Evolutionary conservation across 2,888 invertebrate genomes (phyloP), one percentile per base, ranked within the genome.

Genomic region (Eupsilia transversa): DNA sequence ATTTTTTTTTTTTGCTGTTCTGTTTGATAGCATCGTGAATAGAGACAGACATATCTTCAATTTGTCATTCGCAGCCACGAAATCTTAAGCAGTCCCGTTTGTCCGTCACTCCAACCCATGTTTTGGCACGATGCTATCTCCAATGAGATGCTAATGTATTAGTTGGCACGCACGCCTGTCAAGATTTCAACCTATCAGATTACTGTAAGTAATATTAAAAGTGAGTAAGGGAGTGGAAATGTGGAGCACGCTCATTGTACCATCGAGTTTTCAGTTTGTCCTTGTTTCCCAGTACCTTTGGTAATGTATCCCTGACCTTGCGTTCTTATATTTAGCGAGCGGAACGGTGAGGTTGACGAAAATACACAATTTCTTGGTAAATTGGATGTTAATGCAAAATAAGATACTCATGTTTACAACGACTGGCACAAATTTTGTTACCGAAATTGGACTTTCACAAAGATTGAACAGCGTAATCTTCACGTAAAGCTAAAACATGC

Each of bases 121-220:
- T 86, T 87, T 92, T 93, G 93, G 93, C 93, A 91, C 88, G 92
- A 91, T 91, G 90, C 80, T 92, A 93, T 94, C 92, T 88, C 89
- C 91, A 94, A 95, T 93, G 92, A 93, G 93, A 94, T 94, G 94
- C 91, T 96, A 95, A 95, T 95, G 94, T 94, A 94, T 94, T 93
- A 93, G 91, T 95, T 96, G 96, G 96, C 96, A 95, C 92, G 92
- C 77, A 86, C 86, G 82, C 81, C 87, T 87, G 88, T 91, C 88
- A 90, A 88, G 84, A 89, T 88, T 88, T 88, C 79, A 85, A 85
- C 90, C 92, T 93, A 94, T 94, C 93, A 89, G 90, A 93, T 95
- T 93, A 92, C 93, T 87, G 89, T 92, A 93, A 93, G 89, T 92
- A 93, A 93, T 91, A 91, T 91, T 92, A 92, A 90, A 80, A 85